A percentile compares a stretch with the other conserved stretches of the same genome.
phyloP scores from a whole-genome alignment of 2,888 invertebrate genomes.

The Aspidiotus destructor region DNA sequence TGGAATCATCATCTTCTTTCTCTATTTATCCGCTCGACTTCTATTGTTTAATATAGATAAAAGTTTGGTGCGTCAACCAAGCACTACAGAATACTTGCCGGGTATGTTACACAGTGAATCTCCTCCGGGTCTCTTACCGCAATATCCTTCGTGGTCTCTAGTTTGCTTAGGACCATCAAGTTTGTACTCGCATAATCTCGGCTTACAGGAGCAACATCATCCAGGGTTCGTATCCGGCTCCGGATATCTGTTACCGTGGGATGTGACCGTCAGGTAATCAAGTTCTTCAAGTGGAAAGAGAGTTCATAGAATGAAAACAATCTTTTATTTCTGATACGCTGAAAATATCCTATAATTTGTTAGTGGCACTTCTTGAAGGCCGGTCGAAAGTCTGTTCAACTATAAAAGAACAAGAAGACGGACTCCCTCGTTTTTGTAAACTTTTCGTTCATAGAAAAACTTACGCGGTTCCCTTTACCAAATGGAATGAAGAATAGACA shows the following conservation, averaged over 20 bases:
- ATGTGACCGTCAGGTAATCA: constrained; percentile 57
- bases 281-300: background rate
- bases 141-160: constrained; percentile 48
- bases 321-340: no score
- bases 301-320: no score
- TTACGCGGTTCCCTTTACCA: no score
- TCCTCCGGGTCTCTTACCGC: constrained; percentile 50
- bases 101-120: constrained; percentile 79
- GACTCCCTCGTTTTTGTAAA: no score
- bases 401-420: no score
- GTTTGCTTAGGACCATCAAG: constrained; percentile 82
- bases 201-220: constrained; percentile 68
- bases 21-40: background rate
- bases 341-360: no score
- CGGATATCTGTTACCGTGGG: constrained; percentile 89
- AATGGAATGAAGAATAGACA: no score
- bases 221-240: constrained; percentile 83
- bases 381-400: no score
- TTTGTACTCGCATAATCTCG: constrained; percentile 78
- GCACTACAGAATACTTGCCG: constrained; percentile 81
- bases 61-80: constrained; percentile 56
- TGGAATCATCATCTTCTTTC: background rate
- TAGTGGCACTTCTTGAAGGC: no score
- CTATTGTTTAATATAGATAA: constrained; percentile 45
- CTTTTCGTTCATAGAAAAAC: no score